Evolutionary conservation across 2,797 vertebrate genomes (phyloP), one percentile per base, ranked within the genome.

Genomic region (Rhadinocentrus ornatus): DNA sequence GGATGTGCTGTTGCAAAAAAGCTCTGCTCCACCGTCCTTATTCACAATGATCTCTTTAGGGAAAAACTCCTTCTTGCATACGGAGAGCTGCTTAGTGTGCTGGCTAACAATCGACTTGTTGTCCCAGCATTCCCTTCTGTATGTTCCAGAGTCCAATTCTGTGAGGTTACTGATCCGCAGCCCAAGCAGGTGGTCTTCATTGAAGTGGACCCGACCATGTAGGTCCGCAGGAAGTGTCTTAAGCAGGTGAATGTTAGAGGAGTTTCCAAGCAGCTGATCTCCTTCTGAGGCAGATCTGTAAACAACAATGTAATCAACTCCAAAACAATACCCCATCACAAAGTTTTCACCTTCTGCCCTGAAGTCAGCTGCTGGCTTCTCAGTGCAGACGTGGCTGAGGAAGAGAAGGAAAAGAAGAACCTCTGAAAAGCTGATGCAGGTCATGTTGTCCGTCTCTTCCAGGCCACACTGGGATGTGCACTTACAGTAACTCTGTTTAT

Each of bases 261-360:
- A 93, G 78, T 94, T 94, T 3, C 86, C 87, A 26, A 95, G 63
- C 37, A 94, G 88, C 80, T 86, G 84, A 60, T 89, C 82, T 69
- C 87, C 89, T 3, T 75, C 71, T 0, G 73, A 63, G 26, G 29
- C 18, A 48, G 74, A 71, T 81, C 73, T 88, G 65, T 91, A 93
- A 69, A 90, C 73, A 16, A 86, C 77, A 10, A 94, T 91, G 50
- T 93, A 93, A 78, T 93, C 93, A 62, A 75, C 78, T 62, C 80
- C 92, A 0, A 94, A 93, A 66, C 94, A 95, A 67, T 90, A 93
- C 0, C 93, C 92, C 71, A 93, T 78, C 66, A 91, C 87, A 6
- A 93, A 34, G 0, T 1, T 1, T 15, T 2, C 68, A 6, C 84
- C 76, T 24, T 76, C 29, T 18, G 46, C 61, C 59, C 56, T 87